These are phyloP conservation scores for Butorides virescens DNA, from an alignment of 2,113 vertebrate species.

Conservation along the genomic window DNA sequence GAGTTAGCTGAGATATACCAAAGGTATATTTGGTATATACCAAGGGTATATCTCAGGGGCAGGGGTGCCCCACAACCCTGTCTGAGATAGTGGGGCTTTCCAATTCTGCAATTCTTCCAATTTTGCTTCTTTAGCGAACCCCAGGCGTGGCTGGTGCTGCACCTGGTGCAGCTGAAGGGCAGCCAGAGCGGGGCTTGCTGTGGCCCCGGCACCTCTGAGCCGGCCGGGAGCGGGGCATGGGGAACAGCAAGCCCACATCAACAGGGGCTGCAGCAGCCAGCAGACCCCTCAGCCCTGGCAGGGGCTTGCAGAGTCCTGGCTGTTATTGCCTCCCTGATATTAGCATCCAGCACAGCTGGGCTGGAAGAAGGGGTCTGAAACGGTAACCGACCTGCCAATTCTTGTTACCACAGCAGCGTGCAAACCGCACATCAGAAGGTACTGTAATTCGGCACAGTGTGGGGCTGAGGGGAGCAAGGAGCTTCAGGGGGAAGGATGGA, in stretches of 20 bases:
- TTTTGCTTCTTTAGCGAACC: background rate
- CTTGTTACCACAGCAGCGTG: background rate
- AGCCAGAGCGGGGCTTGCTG: background rate
- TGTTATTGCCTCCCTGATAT: background rate
- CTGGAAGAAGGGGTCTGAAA: background rate
- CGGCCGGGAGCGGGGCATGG: fast-evolving
- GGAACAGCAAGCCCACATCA: background rate
- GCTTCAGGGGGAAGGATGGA: background rate
- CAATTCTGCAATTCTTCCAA: background rate
- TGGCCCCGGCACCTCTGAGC: background rate
- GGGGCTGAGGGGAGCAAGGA: background rate
- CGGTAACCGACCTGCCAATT: background rate
- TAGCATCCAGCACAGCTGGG: background rate
- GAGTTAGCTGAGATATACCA: background rate
- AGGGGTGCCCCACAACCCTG: background rate
- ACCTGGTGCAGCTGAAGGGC: background rate
- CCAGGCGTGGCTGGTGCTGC: background rate
- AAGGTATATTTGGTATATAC: too few relatives aligned
- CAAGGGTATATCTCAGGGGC: too few relatives aligned
- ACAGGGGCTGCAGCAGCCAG: background rate
- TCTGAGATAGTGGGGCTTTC: background rate
- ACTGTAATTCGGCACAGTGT: fast-evolving
- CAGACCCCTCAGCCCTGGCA: background rate
- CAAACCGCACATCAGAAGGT: background rate
- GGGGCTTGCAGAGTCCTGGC: background rate